Conservation (phyloP, 2,113 vertebrate species). For the Pithys albifrons region DNA sequence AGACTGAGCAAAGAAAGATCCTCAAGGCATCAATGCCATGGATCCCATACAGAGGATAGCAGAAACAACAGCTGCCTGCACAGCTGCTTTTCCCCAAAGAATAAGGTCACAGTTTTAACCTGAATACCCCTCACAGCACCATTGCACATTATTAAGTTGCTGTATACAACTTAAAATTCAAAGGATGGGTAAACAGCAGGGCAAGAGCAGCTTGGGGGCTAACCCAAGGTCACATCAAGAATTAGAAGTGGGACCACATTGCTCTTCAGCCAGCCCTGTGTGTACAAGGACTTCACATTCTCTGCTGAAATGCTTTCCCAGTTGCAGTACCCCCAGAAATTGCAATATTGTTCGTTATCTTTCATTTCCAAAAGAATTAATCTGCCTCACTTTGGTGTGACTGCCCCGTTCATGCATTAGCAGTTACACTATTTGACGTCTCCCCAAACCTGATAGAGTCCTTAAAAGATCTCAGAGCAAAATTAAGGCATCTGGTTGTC, state of each 20-base stretch:
- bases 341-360: neutral
- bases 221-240: neutral
- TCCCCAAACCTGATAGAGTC: neutral
- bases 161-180: neutral
- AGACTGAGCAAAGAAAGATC: neutral
- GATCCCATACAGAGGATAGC: neutral
- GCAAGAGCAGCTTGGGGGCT: neutral
- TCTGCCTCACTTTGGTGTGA: conserved; percentile 14
- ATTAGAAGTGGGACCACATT: neutral
- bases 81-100: neutral
- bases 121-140: neutral
- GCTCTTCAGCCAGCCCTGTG: neutral
- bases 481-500: conserved; percentile 8
- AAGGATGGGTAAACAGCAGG: neutral
- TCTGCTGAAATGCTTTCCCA: neutral
- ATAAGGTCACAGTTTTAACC: neutral
- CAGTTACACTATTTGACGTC: neutral
- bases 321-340: neutral
- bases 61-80: neutral
- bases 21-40: neutral
- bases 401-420: conserved; percentile 34
- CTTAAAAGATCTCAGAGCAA: conserved; percentile 3
- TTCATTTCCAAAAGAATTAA: neutral
- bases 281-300: fast-evolving
- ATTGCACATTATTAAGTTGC: neutral